Evolutionary conservation across 2,797 vertebrate species (phyloP).

Genomic region (Chaetodon trifasciatus): DNA sequence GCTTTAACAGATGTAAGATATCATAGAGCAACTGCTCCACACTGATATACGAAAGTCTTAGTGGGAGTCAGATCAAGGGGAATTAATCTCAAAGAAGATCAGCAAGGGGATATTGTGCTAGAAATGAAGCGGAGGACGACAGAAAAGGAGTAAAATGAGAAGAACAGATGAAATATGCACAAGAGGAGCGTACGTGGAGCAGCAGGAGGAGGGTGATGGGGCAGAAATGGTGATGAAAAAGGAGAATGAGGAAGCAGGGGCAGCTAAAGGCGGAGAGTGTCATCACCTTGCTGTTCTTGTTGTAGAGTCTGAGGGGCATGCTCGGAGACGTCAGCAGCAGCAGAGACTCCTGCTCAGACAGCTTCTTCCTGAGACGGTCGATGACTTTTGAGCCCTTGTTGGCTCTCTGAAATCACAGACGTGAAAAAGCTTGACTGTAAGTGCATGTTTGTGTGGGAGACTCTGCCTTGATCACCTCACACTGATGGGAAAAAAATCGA

Average conservation of each 20-base stretch:
- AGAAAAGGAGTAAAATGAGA: constrained; percentile 18
- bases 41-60: constrained; percentile 8
- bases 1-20: constrained; percentile 16
- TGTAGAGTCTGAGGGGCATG: constrained; percentile 95
- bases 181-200: not conserved
- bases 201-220: not conserved
- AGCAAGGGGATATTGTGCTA: not conserved
- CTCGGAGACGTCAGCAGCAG: constrained; percentile 94
- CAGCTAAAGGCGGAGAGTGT: not conserved
- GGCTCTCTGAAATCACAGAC: constrained; percentile 88
- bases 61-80: not conserved
- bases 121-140: not conserved
- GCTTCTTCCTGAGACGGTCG: constrained; percentile 96
- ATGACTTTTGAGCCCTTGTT: constrained; percentile 96
- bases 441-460: not conserved
- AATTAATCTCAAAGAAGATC: constrained; percentile 4
- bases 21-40: not conserved
- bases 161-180: constrained; percentile 17
- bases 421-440: constrained; percentile 5
- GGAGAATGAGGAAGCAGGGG: not conserved
- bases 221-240: constrained; percentile 8
- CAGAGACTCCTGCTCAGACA: constrained; percentile 96
- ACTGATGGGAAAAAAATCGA: not conserved
- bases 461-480: not conserved
- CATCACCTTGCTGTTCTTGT: constrained; percentile 94